Conservation (phyloP, 2,888 invertebrate genomes). For the Drosophila meridiana region DNA sequence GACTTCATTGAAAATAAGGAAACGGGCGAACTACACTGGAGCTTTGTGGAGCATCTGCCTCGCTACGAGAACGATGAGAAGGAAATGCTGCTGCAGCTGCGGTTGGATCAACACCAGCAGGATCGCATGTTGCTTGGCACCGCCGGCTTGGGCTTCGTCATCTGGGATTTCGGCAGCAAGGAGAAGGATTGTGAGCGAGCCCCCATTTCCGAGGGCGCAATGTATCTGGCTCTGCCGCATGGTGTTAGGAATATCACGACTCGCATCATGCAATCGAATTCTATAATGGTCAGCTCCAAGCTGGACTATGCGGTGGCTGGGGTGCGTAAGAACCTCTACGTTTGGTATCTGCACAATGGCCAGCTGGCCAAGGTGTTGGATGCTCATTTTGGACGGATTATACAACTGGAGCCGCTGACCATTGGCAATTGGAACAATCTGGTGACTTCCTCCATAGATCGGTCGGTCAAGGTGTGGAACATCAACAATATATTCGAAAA, state of each 20-base stretch:
- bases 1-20: slow-evolving; percentile 70
- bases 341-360: slow-evolving; percentile 94
- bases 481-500: slow-evolving; percentile 99
- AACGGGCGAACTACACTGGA: slow-evolving; percentile 86
- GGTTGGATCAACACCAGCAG: slow-evolving; percentile 89
- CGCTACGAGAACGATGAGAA: slow-evolving; percentile 90
- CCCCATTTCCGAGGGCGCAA: slow-evolving; percentile 86
- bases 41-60: slow-evolving; percentile 87
- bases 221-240: slow-evolving; percentile 91
- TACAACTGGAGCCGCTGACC: slow-evolving; percentile 94
- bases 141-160: slow-evolving; percentile 92
- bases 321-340: slow-evolving; percentile 96
- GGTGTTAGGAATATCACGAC: slow-evolving; percentile 97
- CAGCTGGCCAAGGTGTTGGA: slow-evolving; percentile 96
- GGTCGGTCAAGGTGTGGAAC: slow-evolving; percentile 99
- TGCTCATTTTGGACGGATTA: slow-evolving; percentile 98
- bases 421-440: slow-evolving; percentile 96
- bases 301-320: slow-evolving; percentile 97
- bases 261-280: slow-evolving; percentile 95
- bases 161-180: slow-evolving; percentile 90
- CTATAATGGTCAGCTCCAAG: slow-evolving; percentile 95
- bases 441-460: slow-evolving; percentile 98
- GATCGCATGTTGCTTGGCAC: slow-evolving; percentile 93
- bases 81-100: slow-evolving; percentile 92
- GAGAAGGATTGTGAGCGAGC: slow-evolving; percentile 85